A percentile compares a stretch with the other conserved stretches of the same genome.
Evolutionary conservation across 2,113 vertebrate species (phyloP).

Genomic region (Hiodon alosoides): DNA sequence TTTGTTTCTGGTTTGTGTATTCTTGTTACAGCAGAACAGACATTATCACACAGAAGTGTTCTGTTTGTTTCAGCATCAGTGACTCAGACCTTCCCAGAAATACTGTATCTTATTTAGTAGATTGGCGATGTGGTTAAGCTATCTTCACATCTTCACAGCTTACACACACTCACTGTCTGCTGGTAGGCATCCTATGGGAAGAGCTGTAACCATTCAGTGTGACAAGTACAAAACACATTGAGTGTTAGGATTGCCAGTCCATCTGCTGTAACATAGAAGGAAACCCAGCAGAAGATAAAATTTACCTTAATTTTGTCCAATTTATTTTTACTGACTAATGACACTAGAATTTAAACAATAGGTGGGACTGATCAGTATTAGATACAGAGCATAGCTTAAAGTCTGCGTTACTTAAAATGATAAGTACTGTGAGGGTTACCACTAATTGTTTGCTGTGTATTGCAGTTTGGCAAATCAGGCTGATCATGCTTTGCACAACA

Average conservation of each 20-base stretch:
- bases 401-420: too few relatives aligned
- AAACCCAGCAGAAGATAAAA: background rate
- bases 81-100: too few relatives aligned
- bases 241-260: constrained; percentile 37
- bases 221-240: constrained; percentile 66
- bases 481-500: background rate
- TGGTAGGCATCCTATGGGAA: constrained; percentile 44
- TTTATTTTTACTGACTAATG: background rate
- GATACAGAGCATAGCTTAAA: too few relatives aligned
- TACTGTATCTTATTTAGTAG: too few relatives aligned
- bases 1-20: background rate
- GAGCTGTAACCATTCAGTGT: constrained; percentile 53
- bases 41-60: background rate
- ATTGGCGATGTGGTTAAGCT: too few relatives aligned
- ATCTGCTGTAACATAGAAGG: background rate
- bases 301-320: background rate
- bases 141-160: too few relatives aligned
- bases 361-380: too few relatives aligned
- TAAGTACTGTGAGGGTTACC: too few relatives aligned
- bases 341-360: background rate
- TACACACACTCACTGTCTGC: constrained; percentile 49
- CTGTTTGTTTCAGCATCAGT: background rate
- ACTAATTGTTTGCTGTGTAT: too few relatives aligned
- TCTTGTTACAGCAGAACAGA: background rate
- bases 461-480: background rate